phyloP scores from a whole-genome alignment of 2,113 vertebrate genomes.

The Orthochromis malagaraziensis region DNA sequence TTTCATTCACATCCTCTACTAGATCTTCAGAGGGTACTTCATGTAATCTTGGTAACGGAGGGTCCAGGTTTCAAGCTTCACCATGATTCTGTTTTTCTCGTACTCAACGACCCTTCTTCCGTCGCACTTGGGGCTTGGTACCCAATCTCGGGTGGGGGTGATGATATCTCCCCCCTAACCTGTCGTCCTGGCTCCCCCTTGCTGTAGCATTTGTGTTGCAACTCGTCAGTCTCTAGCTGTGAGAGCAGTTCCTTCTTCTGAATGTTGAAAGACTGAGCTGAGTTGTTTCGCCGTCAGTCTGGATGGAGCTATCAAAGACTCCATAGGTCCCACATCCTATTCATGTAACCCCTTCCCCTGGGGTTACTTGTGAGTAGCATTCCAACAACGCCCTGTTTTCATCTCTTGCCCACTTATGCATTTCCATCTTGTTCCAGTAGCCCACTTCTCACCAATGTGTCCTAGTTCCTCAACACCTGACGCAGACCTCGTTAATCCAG shows the following conservation, averaged over 20 bases:
- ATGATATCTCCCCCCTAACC: background rate
- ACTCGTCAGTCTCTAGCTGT: background rate
- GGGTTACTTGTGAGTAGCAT: background rate
- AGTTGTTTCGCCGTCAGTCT: background rate
- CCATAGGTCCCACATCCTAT: background rate
- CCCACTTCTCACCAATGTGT: background rate
- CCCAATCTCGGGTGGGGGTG: background rate
- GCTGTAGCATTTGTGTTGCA: background rate
- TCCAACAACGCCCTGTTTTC: background rate
- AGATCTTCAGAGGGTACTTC: background rate
- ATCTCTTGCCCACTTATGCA: background rate
- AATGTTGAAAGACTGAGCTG: background rate
- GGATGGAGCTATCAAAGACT: background rate
- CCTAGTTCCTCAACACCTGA: background rate
- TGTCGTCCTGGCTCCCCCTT: background rate
- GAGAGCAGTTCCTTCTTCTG: background rate
- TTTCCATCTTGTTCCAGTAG: background rate
- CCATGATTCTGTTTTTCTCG: background rate
- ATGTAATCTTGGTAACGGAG: background rate
- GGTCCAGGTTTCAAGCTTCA: fast-evolving
- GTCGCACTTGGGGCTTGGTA: background rate
- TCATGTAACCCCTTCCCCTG: background rate
- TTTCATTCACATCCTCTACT: background rate
- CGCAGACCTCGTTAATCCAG: background rate
- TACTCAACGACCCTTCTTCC: background rate